Evolutionary conservation across 2,888 invertebrate species (phyloP).

Genomic region (Microplitis deprimator): DNA sequence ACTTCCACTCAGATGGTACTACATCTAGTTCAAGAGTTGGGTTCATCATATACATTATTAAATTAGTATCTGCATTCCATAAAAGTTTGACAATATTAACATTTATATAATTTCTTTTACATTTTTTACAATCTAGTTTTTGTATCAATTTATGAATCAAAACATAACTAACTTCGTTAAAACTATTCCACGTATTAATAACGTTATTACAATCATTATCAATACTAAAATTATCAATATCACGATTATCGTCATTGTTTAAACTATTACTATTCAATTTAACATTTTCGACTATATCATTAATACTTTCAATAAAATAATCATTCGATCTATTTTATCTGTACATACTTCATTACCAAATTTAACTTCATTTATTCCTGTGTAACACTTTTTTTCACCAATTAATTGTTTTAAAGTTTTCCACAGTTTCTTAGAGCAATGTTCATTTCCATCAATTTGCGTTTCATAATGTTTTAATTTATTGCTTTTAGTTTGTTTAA

Average conservation of each 20-base stretch:
- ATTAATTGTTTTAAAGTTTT: conserved; percentile 24
- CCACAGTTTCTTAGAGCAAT: conserved; percentile 27
- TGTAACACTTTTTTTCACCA: conserved; percentile 19
- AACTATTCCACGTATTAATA: too few relatives aligned
- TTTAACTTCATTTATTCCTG: neutral
- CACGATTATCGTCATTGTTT: neutral
- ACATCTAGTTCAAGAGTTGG: too few relatives aligned
- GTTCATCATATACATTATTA: too few relatives aligned
- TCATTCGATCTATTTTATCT: neutral
- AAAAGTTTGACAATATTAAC: too few relatives aligned
- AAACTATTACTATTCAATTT: neutral
- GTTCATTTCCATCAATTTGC: conserved; percentile 30
- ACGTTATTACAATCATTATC: neutral
- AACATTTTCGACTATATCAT: neutral
- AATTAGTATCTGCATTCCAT: too few relatives aligned
- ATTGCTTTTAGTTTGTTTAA: neutral
- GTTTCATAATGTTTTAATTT: conserved; percentile 28
- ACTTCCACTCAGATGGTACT: too few relatives aligned
- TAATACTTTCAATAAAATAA: conserved; percentile 1
- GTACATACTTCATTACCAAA: conserved; percentile 11
- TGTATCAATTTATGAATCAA: too few relatives aligned
- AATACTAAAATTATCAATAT: neutral
- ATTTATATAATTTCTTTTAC: too few relatives aligned
- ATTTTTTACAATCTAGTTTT: too few relatives aligned
- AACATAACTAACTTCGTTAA: too few relatives aligned